Evolutionary conservation across 23 tunicate genomes (phyloP).

Genomic region (Clavelina lepadiformis): DNA sequence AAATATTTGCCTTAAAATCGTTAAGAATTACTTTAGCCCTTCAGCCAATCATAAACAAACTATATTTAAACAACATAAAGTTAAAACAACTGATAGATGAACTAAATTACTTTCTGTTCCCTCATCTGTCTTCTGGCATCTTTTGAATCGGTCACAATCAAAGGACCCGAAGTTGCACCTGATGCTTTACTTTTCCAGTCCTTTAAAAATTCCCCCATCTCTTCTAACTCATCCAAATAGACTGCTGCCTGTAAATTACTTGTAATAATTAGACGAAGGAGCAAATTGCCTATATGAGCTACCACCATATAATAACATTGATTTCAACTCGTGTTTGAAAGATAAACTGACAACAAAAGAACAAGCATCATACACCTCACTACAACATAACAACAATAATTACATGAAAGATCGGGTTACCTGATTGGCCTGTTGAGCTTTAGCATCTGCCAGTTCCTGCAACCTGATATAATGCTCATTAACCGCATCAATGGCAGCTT

Average conservation of each 20-base stretch:
- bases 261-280: background rate
- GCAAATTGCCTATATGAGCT: too few relatives aligned
- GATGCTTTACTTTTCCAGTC: conserved; percentile 37
- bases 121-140: conserved; percentile 59
- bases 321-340: too few relatives aligned
- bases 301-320: too few relatives aligned
- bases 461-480: conserved; percentile 78
- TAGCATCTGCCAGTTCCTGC: conserved; percentile 51
- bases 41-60: background rate
- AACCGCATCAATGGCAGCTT: conserved; percentile 67
- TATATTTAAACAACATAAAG: too few relatives aligned
- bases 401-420: background rate
- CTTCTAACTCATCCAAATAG: conserved; percentile 45
- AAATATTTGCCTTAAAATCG: background rate
- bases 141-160: conserved; percentile 38
- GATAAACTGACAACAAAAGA: conserved; percentile 1
- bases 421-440: conserved; percentile 21
- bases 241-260: conserved; percentile 49
- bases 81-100: background rate
- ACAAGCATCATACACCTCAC: background rate
- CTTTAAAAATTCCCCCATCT: conserved; percentile 43
- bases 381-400: conserved; percentile 5
- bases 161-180: conserved; percentile 38
- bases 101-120: conserved; percentile 41
- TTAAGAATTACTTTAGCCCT: background rate